Base-by-base conservation (phyloP, 2,113 vertebrate species). In the Cynoglossus semilaevis region DNA sequence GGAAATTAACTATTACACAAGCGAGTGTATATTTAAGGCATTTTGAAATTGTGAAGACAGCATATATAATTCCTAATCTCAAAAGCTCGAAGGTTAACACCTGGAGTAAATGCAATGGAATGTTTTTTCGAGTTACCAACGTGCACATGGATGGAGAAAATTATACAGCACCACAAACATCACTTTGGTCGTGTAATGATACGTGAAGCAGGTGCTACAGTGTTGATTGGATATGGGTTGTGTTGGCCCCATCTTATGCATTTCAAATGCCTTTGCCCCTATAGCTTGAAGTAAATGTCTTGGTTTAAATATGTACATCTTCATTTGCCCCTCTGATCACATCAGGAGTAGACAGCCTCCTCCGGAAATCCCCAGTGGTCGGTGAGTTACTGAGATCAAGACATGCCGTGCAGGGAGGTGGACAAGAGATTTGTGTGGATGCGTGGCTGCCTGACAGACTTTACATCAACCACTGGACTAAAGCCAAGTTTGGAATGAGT, bases 241-340 rank as follows among this genome's bases (percentile, higher is more conserved):
- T 38, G 10, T n/a, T 1, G 18, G 62, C 35, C 69, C 51, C 72
- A 74, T 66, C 38, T 60, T 51, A 81, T 77, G 78, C 69, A 83
- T 87, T 78, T 82, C 11, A 80, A 84, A 78, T 81, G 47, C 77
- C 47, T 61, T 51, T 34, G 46, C n/a, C 10, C 48, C 15, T 36
- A 37, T 7, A 67, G 59, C 22, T 34, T 61, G 19, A 72, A 54
- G 34, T 15, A 50, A 43, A 62, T 54, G 15, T 43, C 15, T 11
- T 18, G 14, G 15, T 51, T 67, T 51, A 61, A 19, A 44, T 43
- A 16, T 15, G 7, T 17, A 19, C 43, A 35, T 1, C 1, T 35
- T 53, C 47, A 22, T 65, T 55, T 51, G 18, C 16, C 13, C 10
- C 11, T 17, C 15, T 51, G 66, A 70, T 73, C 15, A 9, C 37